Evolutionary conservation across 2,797 vertebrate species (phyloP), one percentile per base, ranked within the genome.

Genomic region (Falco columbarius): DNA sequence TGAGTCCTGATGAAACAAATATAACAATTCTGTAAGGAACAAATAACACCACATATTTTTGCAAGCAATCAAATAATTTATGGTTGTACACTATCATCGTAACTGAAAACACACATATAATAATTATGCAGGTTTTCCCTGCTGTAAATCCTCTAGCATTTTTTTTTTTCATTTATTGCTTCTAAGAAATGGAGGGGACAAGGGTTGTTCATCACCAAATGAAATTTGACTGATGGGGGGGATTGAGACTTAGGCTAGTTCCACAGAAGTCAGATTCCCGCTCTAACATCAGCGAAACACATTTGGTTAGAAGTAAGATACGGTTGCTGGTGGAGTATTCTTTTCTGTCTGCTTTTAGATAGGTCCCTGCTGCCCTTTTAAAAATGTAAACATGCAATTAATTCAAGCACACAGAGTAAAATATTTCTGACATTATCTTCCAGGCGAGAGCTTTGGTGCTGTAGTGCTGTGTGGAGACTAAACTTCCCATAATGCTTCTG

Each of bases 361-460:
- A 55, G 61, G 54, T 74, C 83, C 58, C 84, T 61, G 34, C 23
- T 86, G 84, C 47, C 85, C 49, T 95, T 93, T 84, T 86, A 58
- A 93, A 89, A 93, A 81, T 51, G 66, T 88, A 95, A 95, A 86
- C 72, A 76, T 6, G 11, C 81, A 94, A 94, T 95, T 96, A 97
- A 85, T 80, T 52, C 71, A 95, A 94, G 75, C 68, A 75, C 54
- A 81, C 23, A 26, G 17, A 83, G n/a, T 67, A 66, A 95, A 97
- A 92, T 89, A 91, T 81, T 90, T 63, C 73, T 70, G 74, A 80
- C 9, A 2, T 87, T 92, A 89, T 89, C 75, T 86, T 88, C 70
- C 67, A 93, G 63, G 73, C 74, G 80, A 90, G 71, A 82, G 16
- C n/a, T 83, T 93, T 77, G 79, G 76, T 24, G 1, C 46, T 59